A percentile compares a stretch with the other conserved stretches of the same genome.
phyloP scores from a whole-genome alignment of 2,888 invertebrate genomes.

The Hypsopygia costalis region DNA sequence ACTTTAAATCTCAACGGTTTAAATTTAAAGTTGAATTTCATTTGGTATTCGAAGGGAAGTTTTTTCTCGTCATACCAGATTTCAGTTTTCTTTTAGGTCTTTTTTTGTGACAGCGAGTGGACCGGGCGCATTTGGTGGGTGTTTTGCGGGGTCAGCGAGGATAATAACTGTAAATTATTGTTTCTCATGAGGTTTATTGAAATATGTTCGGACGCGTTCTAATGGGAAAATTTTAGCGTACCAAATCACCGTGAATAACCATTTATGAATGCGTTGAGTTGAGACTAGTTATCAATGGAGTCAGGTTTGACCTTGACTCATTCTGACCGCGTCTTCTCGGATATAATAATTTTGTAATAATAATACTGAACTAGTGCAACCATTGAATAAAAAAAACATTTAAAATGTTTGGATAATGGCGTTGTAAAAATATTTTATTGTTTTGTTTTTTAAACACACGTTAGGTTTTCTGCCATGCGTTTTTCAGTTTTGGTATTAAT shows the following conservation, averaged over 20 bases:
- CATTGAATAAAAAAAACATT: no score
- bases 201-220: slow-evolving; percentile 63
- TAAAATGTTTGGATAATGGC: no score
- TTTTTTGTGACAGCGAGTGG: slow-evolving; percentile 70
- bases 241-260: slow-evolving; percentile 9
- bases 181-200: slow-evolving; percentile 75
- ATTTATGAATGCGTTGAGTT: slow-evolving; percentile 4
- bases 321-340: background rate
- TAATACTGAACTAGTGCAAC: no score
- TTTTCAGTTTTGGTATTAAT: no score
- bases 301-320: background rate
- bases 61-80: slow-evolving; percentile 74
- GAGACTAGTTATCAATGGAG: background rate
- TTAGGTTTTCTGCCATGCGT: no score
- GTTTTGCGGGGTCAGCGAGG: slow-evolving; percentile 78
- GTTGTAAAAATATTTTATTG: no score
- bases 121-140: slow-evolving; percentile 67
- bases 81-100: slow-evolving; percentile 62
- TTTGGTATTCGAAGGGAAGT: slow-evolving; percentile 25
- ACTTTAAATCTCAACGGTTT: slow-evolving; percentile 30
- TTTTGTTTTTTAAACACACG: no score
- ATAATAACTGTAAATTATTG: slow-evolving; percentile 80
- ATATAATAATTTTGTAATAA: no score
- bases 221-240: slow-evolving; percentile 55
- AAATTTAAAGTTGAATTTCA: slow-evolving; percentile 37